phyloP scores from a whole-genome alignment of 2,888 invertebrate species.

The Parapristionchus giblindavisi region DNA sequence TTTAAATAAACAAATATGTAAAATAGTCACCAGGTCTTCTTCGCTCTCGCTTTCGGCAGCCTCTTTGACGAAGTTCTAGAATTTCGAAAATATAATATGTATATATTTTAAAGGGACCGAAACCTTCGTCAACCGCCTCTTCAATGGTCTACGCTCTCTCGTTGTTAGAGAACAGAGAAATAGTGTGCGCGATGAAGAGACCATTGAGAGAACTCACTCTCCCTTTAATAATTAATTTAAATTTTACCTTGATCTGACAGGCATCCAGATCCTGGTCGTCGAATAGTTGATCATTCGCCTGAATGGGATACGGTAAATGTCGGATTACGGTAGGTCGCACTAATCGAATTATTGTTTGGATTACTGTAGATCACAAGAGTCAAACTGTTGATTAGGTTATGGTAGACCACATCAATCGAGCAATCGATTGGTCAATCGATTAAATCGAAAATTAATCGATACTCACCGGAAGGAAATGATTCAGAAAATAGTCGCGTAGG shows the following conservation, averaged over 20 bases:
- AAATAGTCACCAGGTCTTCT: neutral
- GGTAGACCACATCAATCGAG: neutral
- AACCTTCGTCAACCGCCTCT: no score
- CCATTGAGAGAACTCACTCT: no score
- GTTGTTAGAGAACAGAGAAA: no score
- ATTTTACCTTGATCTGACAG: slow-evolving; percentile 55
- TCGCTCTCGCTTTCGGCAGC: slow-evolving; percentile 7
- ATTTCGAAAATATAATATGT: no score
- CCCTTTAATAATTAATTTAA: no score
- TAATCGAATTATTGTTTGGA: neutral
- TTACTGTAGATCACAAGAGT: neutral
- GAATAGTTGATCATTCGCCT: slow-evolving; percentile 50
- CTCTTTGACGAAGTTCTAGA: slow-evolving; percentile 34
- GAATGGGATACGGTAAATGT: neutral
- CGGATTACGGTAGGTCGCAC: neutral
- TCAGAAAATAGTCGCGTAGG: slow-evolving; percentile 56
- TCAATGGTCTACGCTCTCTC: no score
- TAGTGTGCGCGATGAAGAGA: no score
- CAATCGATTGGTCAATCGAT: neutral
- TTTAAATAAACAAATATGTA: neutral
- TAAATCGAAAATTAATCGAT: neutral
- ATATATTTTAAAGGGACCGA: no score
- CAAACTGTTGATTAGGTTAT: no score
- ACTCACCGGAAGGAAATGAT: slow-evolving; percentile 48
- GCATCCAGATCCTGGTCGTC: slow-evolving; percentile 57